These are phyloP conservation scores for Aulostomus chinensis DNA, from an alignment of 2,797 vertebrate species.

Conservation along the genomic window DNA sequence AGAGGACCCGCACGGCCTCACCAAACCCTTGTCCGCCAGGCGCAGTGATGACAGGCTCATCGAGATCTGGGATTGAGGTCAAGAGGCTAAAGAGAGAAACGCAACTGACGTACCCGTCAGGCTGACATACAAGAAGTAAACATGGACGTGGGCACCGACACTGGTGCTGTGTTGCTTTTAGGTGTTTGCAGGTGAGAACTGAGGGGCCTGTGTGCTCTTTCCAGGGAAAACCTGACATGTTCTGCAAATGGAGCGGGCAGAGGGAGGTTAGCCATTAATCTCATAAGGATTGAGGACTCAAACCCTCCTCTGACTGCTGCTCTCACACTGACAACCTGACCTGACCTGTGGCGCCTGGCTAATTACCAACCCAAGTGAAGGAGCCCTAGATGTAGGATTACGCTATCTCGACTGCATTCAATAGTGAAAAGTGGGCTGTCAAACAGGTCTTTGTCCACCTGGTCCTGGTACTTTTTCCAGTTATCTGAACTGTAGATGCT, in stretches of 20 bases:
- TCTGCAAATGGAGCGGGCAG: conserved; percentile 61
- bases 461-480: no score
- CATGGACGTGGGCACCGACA: conserved; percentile 47
- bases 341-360: conserved; percentile 41
- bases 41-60: conserved; percentile 3
- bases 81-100: conserved; percentile 21
- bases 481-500: no score
- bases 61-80: conserved; percentile 56
- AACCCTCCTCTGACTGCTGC: conserved; percentile 47
- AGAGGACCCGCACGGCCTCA: conserved; percentile 14
- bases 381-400: conserved; percentile 42
- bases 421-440: conserved; percentile 2
- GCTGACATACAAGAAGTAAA: no score
- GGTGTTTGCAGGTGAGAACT: conserved; percentile 59
- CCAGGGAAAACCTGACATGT: conserved; percentile 62
- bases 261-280: conserved; percentile 73
- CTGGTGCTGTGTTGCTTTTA: conserved; percentile 53
- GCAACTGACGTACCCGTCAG: conserved; percentile 38
- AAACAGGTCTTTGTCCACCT: not conserved
- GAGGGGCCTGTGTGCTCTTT: conserved; percentile 65
- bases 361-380: conserved; percentile 43
- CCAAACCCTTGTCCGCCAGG: conserved; percentile 21
- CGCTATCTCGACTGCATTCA: conserved; percentile 2
- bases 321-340: conserved; percentile 36
- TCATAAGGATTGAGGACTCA: conserved; percentile 60